A percentile compares a stretch with the other conserved stretches of the same genome.
Evolutionary conservation across 1,140 invertebrate genomes (phyloP).

Genomic region (Littorina saxatilis): DNA sequence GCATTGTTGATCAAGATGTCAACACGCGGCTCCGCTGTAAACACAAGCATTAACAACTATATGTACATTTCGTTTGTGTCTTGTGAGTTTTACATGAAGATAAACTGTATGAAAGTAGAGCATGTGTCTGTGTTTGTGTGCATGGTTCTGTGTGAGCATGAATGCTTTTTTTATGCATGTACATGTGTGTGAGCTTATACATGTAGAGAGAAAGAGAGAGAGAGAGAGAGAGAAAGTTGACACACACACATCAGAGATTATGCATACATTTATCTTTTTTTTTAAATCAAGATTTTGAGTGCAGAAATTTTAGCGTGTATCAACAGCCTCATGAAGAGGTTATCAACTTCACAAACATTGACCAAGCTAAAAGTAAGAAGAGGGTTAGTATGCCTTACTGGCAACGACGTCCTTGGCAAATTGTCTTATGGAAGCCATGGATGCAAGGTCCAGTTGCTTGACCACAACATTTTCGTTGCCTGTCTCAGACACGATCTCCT

Average conservation of each 20-base stretch:
- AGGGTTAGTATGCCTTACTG: too few species aligned
- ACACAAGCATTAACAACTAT: constrained; percentile 53
- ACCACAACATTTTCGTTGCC: constrained; percentile 77
- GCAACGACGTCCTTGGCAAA: constrained; percentile 74
- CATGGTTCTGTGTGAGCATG: not conserved
- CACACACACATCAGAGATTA: too few species aligned
- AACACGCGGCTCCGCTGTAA: constrained; percentile 71
- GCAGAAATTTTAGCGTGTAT: too few species aligned
- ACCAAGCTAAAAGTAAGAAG: too few species aligned
- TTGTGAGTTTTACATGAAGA: too few species aligned
- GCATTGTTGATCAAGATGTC: constrained; percentile 88
- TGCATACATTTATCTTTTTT: not conserved
- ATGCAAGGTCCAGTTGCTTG: constrained; percentile 78
- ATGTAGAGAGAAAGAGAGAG: not conserved
- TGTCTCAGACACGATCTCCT: constrained; percentile 78
- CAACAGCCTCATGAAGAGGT: too few species aligned
- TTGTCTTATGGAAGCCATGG: constrained; percentile 68
- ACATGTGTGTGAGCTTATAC: too few species aligned
- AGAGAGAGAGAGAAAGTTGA: not conserved
- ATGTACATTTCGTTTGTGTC: constrained; percentile 22
- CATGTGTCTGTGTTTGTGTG: constrained; percentile 2
- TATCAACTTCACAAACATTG: too few species aligned
- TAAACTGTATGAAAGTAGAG: too few species aligned
- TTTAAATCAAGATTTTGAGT: too few species aligned
- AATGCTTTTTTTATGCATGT: too few species aligned